Base-by-base conservation (phyloP, 2,888 invertebrate genomes). In the Tiliacea aurago region DNA sequence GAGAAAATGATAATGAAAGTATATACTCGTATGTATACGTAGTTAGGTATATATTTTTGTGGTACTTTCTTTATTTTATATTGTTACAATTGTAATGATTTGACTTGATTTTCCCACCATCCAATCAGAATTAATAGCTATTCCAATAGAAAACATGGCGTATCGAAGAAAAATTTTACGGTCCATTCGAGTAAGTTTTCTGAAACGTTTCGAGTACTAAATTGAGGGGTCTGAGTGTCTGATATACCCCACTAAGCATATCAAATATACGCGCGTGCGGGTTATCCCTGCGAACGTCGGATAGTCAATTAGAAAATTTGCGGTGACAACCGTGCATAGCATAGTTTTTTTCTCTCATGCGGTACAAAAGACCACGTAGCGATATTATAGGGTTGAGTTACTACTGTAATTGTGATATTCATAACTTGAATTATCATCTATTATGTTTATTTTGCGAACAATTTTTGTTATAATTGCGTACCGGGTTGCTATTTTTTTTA, bases 281-380 rank as follows among this genome's bases (percentile, higher is more conserved):
- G 58, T 59, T 61, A 66, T 74, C 84, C 78, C 73, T 63, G 65
- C 70, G 56, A 72, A 69, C 83, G 76, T 73, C 74, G 78, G 84
- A 80, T 76, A 23, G 67, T 67, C 75, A 81, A 80, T 85, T 81
- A 73, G 82, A 90, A 55, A 90, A 93, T 92, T 91, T 92, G 93
- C 87, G 92, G 92, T 91, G 95, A 94, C 95, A 94, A 90, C 90
- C 94, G 89, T 93, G 87, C 73, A 85, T 81, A 82, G 81, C 79
- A 80, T 74, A 66, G 88, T n/a, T 51, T 88, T 90, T 92, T 84
- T 90, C 37, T 92, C 91, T 90, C 92, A 90, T 90, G 80, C 76
- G 43, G 59, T 68, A 76, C 76, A 78, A 76, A 71, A 76, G 70
- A 76, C 74, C 82, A 72, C 69, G 58, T 68, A 58, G 71, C 51